A percentile compares a stretch with the other conserved stretches of the same genome.
Conservation (phyloP, 2,888 invertebrate species). For the Stictocephala bisonia region DNA sequence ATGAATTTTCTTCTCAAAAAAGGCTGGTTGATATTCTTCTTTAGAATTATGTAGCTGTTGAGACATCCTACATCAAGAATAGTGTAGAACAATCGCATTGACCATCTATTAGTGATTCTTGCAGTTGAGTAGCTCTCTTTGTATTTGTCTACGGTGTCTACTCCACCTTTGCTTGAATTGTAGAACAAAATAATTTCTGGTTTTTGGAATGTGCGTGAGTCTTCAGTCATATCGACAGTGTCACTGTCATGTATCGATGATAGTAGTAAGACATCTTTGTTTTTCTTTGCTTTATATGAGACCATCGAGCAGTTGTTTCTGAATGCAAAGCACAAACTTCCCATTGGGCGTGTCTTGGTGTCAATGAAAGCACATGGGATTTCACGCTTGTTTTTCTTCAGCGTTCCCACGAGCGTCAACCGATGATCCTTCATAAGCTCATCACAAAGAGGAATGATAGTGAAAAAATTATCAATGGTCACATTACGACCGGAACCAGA, state of each 20-base stretch:
- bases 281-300: conserved; percentile 15
- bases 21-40: conserved; percentile 22
- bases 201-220: conserved; percentile 6
- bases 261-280: neutral
- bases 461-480: no score
- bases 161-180: conserved; percentile 34
- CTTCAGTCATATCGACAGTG: neutral
- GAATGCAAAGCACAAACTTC: conserved; percentile 14
- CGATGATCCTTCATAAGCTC: no score
- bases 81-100: conserved; percentile 40
- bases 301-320: conserved; percentile 10
- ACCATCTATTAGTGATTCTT: conserved; percentile 24
- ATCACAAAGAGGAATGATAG: conserved; percentile 8
- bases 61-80: conserved; percentile 20
- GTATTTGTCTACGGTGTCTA: conserved; percentile 15
- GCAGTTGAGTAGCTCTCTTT: conserved; percentile 26
- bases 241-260: conserved; percentile 18
- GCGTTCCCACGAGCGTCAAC: conserved; percentile 17
- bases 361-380: neutral
- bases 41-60: conserved; percentile 29
- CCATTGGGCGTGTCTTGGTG: neutral
- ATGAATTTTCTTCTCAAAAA: conserved; percentile 4
- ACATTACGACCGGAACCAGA: conserved; percentile 5
- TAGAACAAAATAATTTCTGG: conserved; percentile 18
- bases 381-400: conserved; percentile 17